Evolutionary conservation across 2,113 vertebrate species (phyloP).

Genomic region (Columba livia): DNA sequence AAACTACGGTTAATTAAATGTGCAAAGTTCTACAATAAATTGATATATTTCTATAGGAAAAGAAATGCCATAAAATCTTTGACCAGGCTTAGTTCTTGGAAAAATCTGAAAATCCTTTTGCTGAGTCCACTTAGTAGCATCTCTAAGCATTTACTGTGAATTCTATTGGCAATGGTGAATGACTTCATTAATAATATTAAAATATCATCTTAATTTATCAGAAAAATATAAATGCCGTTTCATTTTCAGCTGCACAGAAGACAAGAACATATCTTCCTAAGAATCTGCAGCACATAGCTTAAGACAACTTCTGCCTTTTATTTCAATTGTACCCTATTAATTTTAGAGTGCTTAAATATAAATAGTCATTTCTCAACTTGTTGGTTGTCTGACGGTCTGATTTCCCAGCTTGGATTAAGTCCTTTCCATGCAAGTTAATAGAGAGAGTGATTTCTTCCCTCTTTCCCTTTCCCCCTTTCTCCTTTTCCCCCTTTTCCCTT

Average conservation of each 20-base stretch:
- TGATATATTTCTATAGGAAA: not conserved
- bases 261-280: not conserved
- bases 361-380: not conserved
- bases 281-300: not conserved
- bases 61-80: not conserved
- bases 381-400: not conserved
- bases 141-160: not conserved
- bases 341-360: not conserved
- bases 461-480: not conserved
- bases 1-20: not conserved
- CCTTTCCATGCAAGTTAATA: not conserved
- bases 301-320: not conserved
- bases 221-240: not conserved
- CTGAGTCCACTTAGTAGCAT: not conserved
- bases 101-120: not conserved
- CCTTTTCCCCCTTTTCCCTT: not conserved
- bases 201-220: not conserved
- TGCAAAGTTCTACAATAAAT: not conserved
- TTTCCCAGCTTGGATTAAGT: not conserved
- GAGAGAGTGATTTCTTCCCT: not conserved
- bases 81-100: not conserved
- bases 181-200: not conserved
- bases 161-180: not conserved
- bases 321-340: not conserved
- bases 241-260: not conserved